Evolutionary conservation across 2,888 invertebrate species (phyloP).

Genomic region (Synanthedon vespiformis): DNA sequence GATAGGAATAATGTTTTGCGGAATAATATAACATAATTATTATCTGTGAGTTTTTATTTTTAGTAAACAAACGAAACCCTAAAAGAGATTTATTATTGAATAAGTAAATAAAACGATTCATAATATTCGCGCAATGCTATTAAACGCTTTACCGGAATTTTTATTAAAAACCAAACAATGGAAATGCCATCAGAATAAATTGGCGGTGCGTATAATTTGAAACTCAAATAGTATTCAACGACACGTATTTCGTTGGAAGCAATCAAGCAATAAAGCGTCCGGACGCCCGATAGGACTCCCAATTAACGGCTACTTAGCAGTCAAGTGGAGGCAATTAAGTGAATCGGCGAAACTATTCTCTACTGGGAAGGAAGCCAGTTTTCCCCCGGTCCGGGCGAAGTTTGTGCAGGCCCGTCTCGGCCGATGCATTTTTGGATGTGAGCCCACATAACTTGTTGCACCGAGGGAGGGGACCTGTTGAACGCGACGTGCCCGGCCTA

Average conservation of each 20-base stretch:
- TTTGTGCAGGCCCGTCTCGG: constrained; percentile 33
- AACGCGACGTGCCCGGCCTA: constrained; percentile 27
- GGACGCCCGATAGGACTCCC: constrained; percentile 1
- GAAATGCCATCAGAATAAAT: constrained; percentile 13
- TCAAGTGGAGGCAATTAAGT: constrained; percentile 1
- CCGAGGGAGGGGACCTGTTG: constrained; percentile 56
- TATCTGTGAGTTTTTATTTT: too few relatives aligned
- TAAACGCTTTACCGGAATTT: background rate
- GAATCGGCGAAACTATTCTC: constrained; percentile 7
- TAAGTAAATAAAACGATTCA: background rate
- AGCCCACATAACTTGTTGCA: constrained; percentile 68
- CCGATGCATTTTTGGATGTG: constrained; percentile 68
- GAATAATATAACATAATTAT: too few relatives aligned
- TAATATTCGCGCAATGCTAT: background rate
- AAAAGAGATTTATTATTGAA: background rate
- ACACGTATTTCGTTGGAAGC: constrained; percentile 11
- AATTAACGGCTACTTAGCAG: constrained; percentile 21
- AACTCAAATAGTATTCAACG: constrained; percentile 21
- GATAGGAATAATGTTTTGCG: too few relatives aligned
- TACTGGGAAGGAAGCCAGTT: constrained; percentile 34
- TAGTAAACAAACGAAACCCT: too few relatives aligned
- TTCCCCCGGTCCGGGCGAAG: constrained; percentile 31
- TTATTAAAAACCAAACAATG: constrained; percentile 17
- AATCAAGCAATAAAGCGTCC: background rate
- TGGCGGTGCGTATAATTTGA: constrained; percentile 22